These are phyloP conservation scores for Cassiopea xamachana DNA, from an alignment of 30 jellyfish, hydroid and myxozoan genomes.

Conservation along the genomic window DNA sequence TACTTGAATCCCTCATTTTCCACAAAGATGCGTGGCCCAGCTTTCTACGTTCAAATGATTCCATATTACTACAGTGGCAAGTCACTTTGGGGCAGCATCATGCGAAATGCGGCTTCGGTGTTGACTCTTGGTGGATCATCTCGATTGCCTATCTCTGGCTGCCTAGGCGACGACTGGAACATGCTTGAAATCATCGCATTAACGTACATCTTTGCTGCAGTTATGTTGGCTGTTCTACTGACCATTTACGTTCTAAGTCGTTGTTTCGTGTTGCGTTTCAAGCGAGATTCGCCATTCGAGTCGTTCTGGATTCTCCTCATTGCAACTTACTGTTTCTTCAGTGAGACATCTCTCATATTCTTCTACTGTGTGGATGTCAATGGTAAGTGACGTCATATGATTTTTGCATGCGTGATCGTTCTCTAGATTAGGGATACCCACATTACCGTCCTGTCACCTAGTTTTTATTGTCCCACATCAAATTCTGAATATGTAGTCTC, in stretches of 20 bases:
- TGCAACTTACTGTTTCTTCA: conserved; percentile 65
- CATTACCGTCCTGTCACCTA: no score
- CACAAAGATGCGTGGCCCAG: conserved; percentile 75
- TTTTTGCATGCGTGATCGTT: not conserved
- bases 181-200: conserved; percentile 53
- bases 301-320: conserved; percentile 82
- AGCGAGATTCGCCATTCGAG: conserved; percentile 78
- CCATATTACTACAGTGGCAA: conserved; percentile 50
- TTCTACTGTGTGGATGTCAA: conserved; percentile 69
- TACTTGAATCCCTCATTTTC: conserved; percentile 70
- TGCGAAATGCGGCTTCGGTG: conserved; percentile 38
- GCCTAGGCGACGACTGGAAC: conserved; percentile 51
- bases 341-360: conserved; percentile 70
- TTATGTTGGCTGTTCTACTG: conserved; percentile 44
- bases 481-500: no score
- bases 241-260: conserved; percentile 58
- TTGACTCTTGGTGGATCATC: conserved; percentile 79
- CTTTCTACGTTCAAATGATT: conserved; percentile 65
- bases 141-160: conserved; percentile 69
- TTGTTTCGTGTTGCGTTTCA: conserved; percentile 59
- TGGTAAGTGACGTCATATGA: conserved; percentile 38
- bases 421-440: no score
- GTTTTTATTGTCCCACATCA: no score
- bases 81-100: conserved; percentile 12
- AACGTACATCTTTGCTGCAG: conserved; percentile 64